phyloP scores from a whole-genome alignment of 2,888 invertebrate genomes.

The Ochropleura leucogaster region DNA sequence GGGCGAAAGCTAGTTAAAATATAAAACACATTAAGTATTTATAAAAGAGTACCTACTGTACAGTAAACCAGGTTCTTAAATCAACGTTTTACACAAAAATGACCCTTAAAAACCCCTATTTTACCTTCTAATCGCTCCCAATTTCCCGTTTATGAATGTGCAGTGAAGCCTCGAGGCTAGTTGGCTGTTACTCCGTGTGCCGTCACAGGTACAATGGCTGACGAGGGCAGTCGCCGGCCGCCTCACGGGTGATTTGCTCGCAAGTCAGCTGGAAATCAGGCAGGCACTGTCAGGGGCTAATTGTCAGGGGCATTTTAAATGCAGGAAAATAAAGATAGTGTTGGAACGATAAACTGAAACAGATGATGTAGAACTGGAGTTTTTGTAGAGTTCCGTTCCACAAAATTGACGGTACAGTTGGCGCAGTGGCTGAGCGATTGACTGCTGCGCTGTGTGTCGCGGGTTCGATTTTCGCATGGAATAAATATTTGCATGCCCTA shows the following conservation, averaged over 20 bases:
- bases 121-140: slow-evolving; percentile 30
- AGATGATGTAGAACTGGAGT: not conserved
- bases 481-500: too few species aligned
- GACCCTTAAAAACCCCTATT: not conserved
- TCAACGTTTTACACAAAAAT: not conserved
- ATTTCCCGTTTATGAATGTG: slow-evolving; percentile 38
- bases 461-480: too few species aligned
- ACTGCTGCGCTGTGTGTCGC: too few species aligned
- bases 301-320: slow-evolving; percentile 11
- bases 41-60: not conserved
- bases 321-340: not conserved
- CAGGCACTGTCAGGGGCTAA: slow-evolving; percentile 17
- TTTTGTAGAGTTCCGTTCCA: not conserved
- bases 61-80: not conserved
- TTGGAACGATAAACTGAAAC: not conserved
- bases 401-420: too few species aligned
- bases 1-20: too few species aligned
- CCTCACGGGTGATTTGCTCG: slow-evolving; percentile 47
- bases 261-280: slow-evolving; percentile 52
- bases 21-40: too few species aligned
- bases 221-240: slow-evolving; percentile 37
- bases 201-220: slow-evolving; percentile 44
- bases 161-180: slow-evolving; percentile 39
- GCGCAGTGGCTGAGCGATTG: too few species aligned
- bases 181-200: slow-evolving; percentile 38